A percentile compares a stretch with the other conserved stretches of the same genome.
phyloP scores from a whole-genome alignment of 37 sponge, comb jelly and placozoan species.

The Crambe crambe region DNA sequence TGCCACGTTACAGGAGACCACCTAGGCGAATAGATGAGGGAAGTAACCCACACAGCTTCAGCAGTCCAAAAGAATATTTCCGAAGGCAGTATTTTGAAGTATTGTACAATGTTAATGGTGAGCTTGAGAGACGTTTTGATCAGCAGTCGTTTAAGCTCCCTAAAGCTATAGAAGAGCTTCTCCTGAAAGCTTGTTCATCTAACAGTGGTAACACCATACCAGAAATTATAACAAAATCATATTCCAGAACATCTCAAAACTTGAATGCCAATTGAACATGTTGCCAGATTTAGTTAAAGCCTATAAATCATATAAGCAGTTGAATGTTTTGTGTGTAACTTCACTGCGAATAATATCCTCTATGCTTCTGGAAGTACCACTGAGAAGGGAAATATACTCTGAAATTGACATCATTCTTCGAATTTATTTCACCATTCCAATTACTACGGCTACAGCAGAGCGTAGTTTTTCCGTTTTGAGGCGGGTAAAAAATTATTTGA shows the following conservation, averaged over 20 bases:
- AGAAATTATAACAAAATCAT: constrained; percentile 8
- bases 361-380: neutral
- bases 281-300: constrained; percentile 17
- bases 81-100: constrained; percentile 24
- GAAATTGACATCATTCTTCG: neutral
- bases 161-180: neutral
- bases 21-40: constrained; percentile 33
- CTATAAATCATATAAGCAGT: neutral
- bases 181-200: neutral
- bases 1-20: constrained; percentile 36
- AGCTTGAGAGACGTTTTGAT: constrained; percentile 22
- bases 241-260: constrained; percentile 27
- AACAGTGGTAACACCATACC: constrained; percentile 9
- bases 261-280: constrained; percentile 13
- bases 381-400: neutral
- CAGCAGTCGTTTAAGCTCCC: constrained; percentile 15
- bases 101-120: constrained; percentile 13
- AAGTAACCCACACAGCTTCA: constrained; percentile 22
- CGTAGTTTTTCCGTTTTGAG: neutral
- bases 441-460: neutral
- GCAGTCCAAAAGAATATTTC: constrained; percentile 5
- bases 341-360: neutral
- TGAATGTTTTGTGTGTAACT: neutral
- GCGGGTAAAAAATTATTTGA: neutral
- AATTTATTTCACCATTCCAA: neutral